Conservation (phyloP, 2,113 vertebrate species). For the Archocentrus centrarchus region DNA sequence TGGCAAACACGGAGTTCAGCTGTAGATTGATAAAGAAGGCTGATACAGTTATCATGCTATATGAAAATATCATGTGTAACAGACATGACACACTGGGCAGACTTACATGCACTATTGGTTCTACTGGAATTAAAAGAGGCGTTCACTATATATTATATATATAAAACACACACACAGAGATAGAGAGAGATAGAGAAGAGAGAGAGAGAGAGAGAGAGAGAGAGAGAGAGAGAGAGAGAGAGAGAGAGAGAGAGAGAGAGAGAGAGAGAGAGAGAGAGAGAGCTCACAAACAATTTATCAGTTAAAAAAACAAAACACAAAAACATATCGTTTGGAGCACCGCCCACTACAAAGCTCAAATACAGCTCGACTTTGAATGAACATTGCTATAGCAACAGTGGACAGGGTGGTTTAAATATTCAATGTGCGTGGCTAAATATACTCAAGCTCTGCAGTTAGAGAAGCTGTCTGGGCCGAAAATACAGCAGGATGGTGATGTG, state of each 20-base stretch:
- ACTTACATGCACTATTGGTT: background rate
- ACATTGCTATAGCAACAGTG: conserved; percentile 75
- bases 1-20: background rate
- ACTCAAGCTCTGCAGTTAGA: conserved; percentile 55
- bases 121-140: background rate
- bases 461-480: conserved; percentile 45
- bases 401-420: conserved; percentile 74
- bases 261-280: background rate
- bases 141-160: background rate
- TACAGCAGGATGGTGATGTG: conserved; percentile 23
- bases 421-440: conserved; percentile 71
- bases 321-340: conserved; percentile 11
- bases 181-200: too few relatives aligned
- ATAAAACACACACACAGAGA: too few relatives aligned
- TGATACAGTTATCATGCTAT: background rate
- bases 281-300: conserved; percentile 38
- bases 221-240: too few relatives aligned
- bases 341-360: conserved; percentile 45
- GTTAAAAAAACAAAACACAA: conserved; percentile 28
- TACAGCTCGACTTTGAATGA: conserved; percentile 58
- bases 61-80: background rate
- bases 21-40: background rate
- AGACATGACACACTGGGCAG: background rate
- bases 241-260: too few relatives aligned
- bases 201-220: background rate